A percentile compares a stretch with the other conserved stretches of the same genome.
These are phyloP conservation scores for Octomys mimax DNA, from an alignment of 2,797 vertebrate genomes.

Conservation along the genomic window DNA sequence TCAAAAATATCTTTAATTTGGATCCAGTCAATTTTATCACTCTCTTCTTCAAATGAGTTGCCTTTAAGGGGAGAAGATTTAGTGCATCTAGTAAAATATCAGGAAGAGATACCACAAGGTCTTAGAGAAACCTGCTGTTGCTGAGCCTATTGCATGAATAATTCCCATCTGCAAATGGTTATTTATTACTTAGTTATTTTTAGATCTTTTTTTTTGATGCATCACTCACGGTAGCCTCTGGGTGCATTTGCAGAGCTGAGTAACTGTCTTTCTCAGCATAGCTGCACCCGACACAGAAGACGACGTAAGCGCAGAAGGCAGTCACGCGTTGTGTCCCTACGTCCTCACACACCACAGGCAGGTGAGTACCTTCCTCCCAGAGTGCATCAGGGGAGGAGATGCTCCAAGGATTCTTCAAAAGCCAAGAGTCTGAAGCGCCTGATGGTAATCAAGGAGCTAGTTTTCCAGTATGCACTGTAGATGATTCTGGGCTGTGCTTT, in stretches of 20 bases:
- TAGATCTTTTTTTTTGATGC: constrained; percentile 70
- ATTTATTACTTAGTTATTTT: constrained; percentile 85
- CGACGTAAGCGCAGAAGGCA: constrained; percentile 76
- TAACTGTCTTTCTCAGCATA: constrained; percentile 79
- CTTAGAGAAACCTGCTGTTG: constrained; percentile 76
- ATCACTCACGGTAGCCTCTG: constrained; percentile 81
- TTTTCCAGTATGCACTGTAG: constrained; percentile 17
- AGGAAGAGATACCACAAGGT: constrained; percentile 43
- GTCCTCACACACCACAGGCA: not conserved
- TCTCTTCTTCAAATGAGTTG: constrained; percentile 71
- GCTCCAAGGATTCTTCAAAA: constrained; percentile 38
- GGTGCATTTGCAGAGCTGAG: constrained; percentile 75
- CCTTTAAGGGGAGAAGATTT: constrained; percentile 60
- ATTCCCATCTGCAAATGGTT: constrained; percentile 81
- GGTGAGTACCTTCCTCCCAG: constrained; percentile 54
- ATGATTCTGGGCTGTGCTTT: constrained; percentile 18
- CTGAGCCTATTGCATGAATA: constrained; percentile 76
- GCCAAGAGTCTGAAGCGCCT: not conserved
- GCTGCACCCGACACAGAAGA: constrained; percentile 77
- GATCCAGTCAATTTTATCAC: constrained; percentile 62
- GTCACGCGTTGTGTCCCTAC: constrained; percentile 2
- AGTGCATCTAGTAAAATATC: constrained; percentile 54
- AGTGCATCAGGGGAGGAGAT: not conserved
- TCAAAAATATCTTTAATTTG: constrained; percentile 78
- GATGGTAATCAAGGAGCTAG: constrained; percentile 18